Base-by-base conservation (phyloP, 2,797 vertebrate genomes). In the Esox lucius region DNA sequence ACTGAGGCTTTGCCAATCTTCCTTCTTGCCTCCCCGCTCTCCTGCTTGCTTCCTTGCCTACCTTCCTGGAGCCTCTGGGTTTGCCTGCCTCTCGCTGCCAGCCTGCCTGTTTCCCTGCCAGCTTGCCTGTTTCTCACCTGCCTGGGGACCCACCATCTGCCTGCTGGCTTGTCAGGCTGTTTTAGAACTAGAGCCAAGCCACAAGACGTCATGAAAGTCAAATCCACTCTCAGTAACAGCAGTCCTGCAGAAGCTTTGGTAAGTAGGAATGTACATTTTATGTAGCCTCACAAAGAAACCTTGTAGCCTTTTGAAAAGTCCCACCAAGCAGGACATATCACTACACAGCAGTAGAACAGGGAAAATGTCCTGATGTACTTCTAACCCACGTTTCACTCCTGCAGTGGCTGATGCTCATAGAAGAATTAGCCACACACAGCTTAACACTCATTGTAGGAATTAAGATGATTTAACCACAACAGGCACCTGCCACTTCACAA, bases 131-230 rank as follows among this genome's bases (percentile, higher is more conserved):
- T 13, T 46, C 42, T 46, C 42, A 46, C 24, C 24, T 39, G 84
- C 90, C 89, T 72, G 77, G 87, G 91, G 90, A 91, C 82, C 67
- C 80, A 83, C 92, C 93, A 91, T 93, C 92, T 93, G 93, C 83
- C 89, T 87, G 77, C 85, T 86, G 87, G 88, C 87, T 85, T 88
- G 89, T 88, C 85, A 84, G 89, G 89, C 87, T 82, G 86, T 88
- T 91, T 93, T 91, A 89, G 83, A 83, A 86, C 86, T 46, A 71
- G 79, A 84, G 91, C 89, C 91, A 91, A 92, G 85, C 81, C 85
- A 84, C 90, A 85, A 84, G 84, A 85, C 28, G 88, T 91, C 90
- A 88, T 86, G 83, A 89, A 87, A 89, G 87, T 89, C 85, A 89
- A 89, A 90, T 81, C 77, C 80, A 76, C 80, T 74, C 70, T 79